Evolutionary conservation across 2,113 vertebrate species (phyloP).

Genomic region (Spilogale gracilis): DNA sequence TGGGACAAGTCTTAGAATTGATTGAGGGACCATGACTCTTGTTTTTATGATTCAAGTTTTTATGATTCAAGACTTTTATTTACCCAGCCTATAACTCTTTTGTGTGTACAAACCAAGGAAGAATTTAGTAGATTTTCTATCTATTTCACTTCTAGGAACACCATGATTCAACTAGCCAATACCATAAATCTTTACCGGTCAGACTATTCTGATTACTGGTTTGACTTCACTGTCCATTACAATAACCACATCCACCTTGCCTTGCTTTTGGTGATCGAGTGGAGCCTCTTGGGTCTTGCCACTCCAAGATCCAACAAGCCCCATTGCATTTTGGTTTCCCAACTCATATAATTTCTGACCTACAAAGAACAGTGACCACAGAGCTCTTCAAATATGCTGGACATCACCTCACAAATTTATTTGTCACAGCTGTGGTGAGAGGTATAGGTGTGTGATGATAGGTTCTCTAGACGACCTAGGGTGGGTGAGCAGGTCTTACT

Average conservation of each 20-base stretch:
- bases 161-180: background rate
- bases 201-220: background rate
- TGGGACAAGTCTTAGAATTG: background rate
- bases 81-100: background rate
- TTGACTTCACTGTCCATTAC: background rate
- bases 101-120: background rate
- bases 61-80: background rate
- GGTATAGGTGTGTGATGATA: too few relatives aligned
- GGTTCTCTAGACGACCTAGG: background rate
- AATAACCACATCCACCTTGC: background rate
- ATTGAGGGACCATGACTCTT: background rate
- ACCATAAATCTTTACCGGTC: background rate
- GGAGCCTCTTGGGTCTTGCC: background rate
- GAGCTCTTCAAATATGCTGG: background rate
- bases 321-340: background rate
- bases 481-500: background rate
- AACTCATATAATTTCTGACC: background rate
- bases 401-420: background rate
- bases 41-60: background rate
- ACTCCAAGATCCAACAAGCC: background rate
- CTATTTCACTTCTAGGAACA: background rate
- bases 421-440: background rate
- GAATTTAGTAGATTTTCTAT: background rate
- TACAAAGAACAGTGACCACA: background rate
- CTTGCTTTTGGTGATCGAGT: background rate